Conservation (phyloP, 2,888 invertebrate genomes). For the Cremastobaeus sp. region DNA sequence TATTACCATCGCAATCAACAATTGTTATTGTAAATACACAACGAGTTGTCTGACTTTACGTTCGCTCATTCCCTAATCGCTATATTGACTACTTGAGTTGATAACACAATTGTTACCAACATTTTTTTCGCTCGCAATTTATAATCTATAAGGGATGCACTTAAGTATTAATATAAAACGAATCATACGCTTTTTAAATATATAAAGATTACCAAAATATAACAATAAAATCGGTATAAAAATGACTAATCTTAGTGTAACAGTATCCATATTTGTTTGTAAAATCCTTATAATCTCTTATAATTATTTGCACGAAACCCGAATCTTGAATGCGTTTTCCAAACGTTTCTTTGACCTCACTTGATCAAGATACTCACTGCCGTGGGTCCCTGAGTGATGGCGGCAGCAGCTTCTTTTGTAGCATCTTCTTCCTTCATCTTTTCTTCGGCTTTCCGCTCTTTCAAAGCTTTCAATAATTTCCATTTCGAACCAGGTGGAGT, state of each 20-base stretch:
- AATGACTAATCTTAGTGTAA: constrained; percentile 46
- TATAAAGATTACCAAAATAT: constrained; percentile 9
- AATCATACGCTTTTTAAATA: neutral
- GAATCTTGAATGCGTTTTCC: constrained; percentile 75
- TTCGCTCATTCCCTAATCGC: constrained; percentile 43
- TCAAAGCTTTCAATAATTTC: constrained; percentile 93
- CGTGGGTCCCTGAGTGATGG: constrained; percentile 71
- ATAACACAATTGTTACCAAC: too few relatives aligned
- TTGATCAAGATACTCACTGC: constrained; percentile 77
- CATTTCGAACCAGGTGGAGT: constrained; percentile 89
- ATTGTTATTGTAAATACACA: constrained; percentile 50
- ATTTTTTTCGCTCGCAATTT: constrained; percentile 22
- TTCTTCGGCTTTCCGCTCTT: constrained; percentile 93
- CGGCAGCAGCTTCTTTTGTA: constrained; percentile 70
- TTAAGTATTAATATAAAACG: too few relatives aligned
- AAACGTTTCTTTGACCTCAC: constrained; percentile 75
- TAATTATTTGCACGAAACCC: constrained; percentile 67
- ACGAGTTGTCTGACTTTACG: constrained; percentile 49
- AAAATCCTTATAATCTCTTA: constrained; percentile 55
- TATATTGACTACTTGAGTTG: constrained; percentile 53
- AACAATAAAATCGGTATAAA: neutral
- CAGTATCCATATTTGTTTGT: constrained; percentile 14
- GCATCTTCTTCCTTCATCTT: constrained; percentile 81
- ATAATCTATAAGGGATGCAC: too few relatives aligned
- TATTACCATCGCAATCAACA: constrained; percentile 63